Evolutionary conservation across 2,113 vertebrate species (phyloP).

Genomic region (Montifringilla adamsi): DNA sequence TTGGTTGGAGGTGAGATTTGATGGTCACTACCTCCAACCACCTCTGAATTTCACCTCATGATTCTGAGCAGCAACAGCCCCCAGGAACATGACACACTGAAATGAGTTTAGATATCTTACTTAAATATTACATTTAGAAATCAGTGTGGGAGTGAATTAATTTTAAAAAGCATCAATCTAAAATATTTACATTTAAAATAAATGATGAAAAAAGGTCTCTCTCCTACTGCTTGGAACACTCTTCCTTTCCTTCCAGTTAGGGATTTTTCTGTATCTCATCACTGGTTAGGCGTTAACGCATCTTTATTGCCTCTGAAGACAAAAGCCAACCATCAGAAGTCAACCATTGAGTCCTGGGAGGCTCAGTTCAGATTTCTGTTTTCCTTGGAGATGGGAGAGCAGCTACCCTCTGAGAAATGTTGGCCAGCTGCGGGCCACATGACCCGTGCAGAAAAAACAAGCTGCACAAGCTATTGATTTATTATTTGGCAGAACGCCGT

Average conservation of each 20-base stretch:
- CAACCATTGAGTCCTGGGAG: neutral
- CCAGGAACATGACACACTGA: neutral
- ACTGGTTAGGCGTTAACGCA: accelerated
- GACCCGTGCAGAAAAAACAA: neutral
- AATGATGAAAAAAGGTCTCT: neutral
- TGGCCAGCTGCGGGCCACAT: neutral
- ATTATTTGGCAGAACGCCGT: neutral
- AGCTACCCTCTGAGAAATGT: neutral
- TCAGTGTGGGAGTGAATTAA: neutral
- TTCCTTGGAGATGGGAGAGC: neutral
- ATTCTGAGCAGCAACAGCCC: neutral
- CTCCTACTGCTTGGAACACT: neutral
- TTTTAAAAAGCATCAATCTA: neutral
- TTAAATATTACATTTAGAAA: neutral
- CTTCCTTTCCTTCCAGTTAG: neutral
- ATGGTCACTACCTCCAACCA: neutral
- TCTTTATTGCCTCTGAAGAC: neutral
- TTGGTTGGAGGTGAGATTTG: neutral
- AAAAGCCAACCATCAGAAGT: neutral
- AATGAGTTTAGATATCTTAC: neutral
- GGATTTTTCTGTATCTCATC: neutral
- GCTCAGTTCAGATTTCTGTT: neutral
- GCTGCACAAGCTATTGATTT: constrained; percentile 8
- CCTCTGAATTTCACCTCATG: neutral
- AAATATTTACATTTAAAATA: neutral